These are phyloP conservation scores for Crossaster papposus DNA, from an alignment of 53 echinoderm and acorn worm genomes.

Conservation along the genomic window DNA sequence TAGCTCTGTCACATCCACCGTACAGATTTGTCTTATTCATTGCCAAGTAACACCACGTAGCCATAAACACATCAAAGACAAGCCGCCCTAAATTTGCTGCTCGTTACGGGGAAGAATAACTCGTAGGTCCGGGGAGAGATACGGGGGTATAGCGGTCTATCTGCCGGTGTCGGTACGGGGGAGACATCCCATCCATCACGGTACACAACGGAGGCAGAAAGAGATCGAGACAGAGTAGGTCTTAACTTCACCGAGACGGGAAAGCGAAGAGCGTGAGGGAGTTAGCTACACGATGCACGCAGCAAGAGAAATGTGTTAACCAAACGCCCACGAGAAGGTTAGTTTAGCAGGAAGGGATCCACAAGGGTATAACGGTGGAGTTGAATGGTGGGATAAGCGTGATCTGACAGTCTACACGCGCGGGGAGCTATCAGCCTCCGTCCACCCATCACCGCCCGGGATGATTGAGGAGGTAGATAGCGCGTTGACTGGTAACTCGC, in stretches of 20 bases:
- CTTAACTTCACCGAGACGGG: neutral
- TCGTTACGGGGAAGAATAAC: slow-evolving; percentile 39
- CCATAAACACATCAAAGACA: slow-evolving; percentile 30
- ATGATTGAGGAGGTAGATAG: too few species aligned
- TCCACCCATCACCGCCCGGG: neutral
- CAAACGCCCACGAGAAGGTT: slow-evolving; percentile 50
- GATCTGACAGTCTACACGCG: slow-evolving; percentile 1
- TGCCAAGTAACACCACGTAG: neutral
- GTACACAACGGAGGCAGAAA: neutral
- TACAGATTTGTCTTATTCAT: neutral
- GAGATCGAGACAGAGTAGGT: neutral
- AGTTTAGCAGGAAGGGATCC: too few species aligned
- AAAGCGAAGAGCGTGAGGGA: neutral
- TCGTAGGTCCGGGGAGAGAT: slow-evolving; percentile 3
- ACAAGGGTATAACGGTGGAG: neutral
- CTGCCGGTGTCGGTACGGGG: slow-evolving; percentile 28
- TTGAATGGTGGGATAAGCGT: neutral
- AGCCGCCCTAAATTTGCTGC: slow-evolving; percentile 37
- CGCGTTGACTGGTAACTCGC: too few species aligned
- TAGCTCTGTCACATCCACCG: neutral
- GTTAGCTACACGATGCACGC: slow-evolving; percentile 9
- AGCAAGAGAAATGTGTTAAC: slow-evolving; percentile 42
- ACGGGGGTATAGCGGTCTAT: neutral
- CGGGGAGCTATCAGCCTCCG: neutral
- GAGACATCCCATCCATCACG: slow-evolving; percentile 27